Evolutionary conservation across 2,113 vertebrate species (phyloP), one percentile per base, ranked within the genome.

Genomic region (Nothobranchius kuhntae): DNA sequence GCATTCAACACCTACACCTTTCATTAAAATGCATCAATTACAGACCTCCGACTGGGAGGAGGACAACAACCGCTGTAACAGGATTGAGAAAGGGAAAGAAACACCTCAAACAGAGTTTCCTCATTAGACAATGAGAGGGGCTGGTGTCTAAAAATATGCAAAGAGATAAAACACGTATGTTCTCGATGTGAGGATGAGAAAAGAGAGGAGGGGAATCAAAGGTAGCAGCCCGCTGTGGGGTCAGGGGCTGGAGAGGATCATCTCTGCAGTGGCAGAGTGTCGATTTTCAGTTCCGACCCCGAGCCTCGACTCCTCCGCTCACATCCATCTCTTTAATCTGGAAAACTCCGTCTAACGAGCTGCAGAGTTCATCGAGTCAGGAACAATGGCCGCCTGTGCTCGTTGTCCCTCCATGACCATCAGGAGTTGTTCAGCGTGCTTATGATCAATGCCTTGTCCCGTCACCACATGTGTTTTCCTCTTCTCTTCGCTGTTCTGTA

Each of bases 181-280:
- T 95, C 93, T 93, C 95, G 95, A 95, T 95, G 95, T 95, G 93
- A 92, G 93, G 93, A 95, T 94, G 94, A 94, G 95, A 93, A 95
- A 94, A 94, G 4, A 8, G 54, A 85, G 93, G 92, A 90, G 81
- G 91, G 93, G 93, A 96, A 97, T 98, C 95, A 98, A 96, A 97
- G 94, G 92, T 93, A 91, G 92, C 91, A 93, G 94, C 93, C 95
- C 88, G 94, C 95, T 95, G 95, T 86, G 80, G 92, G 96, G 95
- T 95, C 95, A 96, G 94, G 95, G 95, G 93, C 95, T 94, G 93
- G 86, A 88, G 93, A 93, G 93, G 94, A 93, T 93, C 94, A 94
- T 87, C 80, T 80, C 73, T 72, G 74, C 77, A 91, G 93, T 93
- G 93, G 93, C 91, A 90, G 92, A 90, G 91, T 93, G 93, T 93